Evolutionary conservation across 1,140 invertebrate genomes (phyloP).

Genomic region (Ooceraea biroi): DNA sequence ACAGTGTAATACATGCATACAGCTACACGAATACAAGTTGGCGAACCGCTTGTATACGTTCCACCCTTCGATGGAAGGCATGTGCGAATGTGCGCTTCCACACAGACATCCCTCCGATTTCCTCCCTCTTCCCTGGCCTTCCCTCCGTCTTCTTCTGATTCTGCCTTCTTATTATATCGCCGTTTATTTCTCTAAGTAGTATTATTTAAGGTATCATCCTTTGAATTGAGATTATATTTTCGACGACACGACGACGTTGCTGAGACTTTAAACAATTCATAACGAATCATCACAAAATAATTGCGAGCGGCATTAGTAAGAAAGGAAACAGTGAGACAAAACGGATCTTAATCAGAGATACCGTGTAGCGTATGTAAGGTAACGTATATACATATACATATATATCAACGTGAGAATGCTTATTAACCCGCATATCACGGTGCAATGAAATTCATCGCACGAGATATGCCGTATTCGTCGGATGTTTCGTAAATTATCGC

Average conservation of each 20-base stretch:
- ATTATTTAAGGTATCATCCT: constrained; percentile 28
- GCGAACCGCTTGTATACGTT: constrained; percentile 56
- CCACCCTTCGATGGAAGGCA: constrained; percentile 42
- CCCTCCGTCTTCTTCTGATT: background rate
- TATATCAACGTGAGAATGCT: background rate
- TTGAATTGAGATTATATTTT: constrained; percentile 48
- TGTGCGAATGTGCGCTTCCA: constrained; percentile 50
- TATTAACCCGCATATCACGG: background rate
- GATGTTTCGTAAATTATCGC: constrained; percentile 6
- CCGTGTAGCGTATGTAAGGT: background rate
- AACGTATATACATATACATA: background rate
- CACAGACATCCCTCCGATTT: background rate
- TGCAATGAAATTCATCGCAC: background rate
- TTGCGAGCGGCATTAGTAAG: background rate
- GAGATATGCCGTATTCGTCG: background rate
- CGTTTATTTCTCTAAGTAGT: constrained; percentile 44
- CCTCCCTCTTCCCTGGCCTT: background rate
- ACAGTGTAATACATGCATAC: constrained; percentile 58
- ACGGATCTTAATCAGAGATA: background rate
- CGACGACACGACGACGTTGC: constrained; percentile 1
- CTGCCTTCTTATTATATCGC: background rate
- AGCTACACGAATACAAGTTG: constrained; percentile 31
- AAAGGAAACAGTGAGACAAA: background rate
- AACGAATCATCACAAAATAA: constrained; percentile 14
- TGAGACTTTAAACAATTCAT: constrained; percentile 21